Percentiles rank a stretch among this genome's conserved stretches.
Evolutionary conservation across 2,888 invertebrate genomes (phyloP).

Genomic region (Acleris cristana): DNA sequence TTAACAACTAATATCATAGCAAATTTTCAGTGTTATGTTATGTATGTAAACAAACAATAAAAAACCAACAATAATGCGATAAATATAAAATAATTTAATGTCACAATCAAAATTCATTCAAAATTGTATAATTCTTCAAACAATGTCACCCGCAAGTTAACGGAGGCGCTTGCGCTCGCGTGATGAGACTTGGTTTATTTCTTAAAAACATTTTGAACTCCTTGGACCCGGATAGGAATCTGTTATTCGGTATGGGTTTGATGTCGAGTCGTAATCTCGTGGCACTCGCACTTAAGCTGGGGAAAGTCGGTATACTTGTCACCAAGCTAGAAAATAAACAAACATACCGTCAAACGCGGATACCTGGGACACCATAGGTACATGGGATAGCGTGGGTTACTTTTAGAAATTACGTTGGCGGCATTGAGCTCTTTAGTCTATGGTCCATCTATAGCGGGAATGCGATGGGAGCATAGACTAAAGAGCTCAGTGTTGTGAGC

Average conservation of each 20-base stretch:
- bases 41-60: not conserved
- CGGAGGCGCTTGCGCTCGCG: conserved; percentile 34
- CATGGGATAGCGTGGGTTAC: too few species aligned
- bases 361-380: too few species aligned
- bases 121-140: conserved; percentile 44
- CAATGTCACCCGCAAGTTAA: conserved; percentile 40
- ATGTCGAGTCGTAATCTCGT: conserved; percentile 24
- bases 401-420: too few species aligned
- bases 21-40: too few species aligned
- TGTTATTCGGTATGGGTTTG: conserved; percentile 47
- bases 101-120: conserved; percentile 2
- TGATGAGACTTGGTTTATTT: conserved; percentile 51
- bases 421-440: too few species aligned
- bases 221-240: conserved; percentile 66
- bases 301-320: conserved; percentile 11
- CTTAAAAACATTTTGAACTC: conserved; percentile 62
- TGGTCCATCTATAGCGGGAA: too few species aligned
- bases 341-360: not conserved
- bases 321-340: conserved; percentile 16
- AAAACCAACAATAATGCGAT: not conserved
- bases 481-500: too few species aligned
- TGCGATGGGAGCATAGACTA: too few species aligned
- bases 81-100: conserved; percentile 17
- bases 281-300: conserved; percentile 29
- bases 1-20: too few species aligned